Conservation (phyloP, 2,888 invertebrate genomes). For the Dynastes hyllus region DNA sequence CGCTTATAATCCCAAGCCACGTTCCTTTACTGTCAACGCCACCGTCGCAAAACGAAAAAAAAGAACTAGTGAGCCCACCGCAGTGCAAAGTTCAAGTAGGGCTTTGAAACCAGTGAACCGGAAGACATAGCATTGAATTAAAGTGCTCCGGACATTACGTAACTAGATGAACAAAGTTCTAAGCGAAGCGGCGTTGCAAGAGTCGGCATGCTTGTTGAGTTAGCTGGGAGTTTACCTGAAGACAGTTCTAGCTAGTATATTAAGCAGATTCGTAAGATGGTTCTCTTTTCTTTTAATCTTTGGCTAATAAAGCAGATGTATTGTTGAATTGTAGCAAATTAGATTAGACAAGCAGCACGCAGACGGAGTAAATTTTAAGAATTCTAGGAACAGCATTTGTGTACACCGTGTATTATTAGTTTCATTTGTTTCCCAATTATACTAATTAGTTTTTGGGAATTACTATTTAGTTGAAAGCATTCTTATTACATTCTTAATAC, state of each 20-base stretch:
- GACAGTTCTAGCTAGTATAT: not conserved
- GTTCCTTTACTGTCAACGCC: not conserved
- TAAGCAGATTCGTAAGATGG: not conserved
- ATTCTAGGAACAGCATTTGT: too few species aligned
- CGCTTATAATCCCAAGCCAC: not conserved
- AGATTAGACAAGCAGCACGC: too few species aligned
- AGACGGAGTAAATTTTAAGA: too few species aligned
- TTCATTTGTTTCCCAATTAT: too few species aligned
- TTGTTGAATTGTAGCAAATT: too few species aligned
- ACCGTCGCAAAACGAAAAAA: not conserved
- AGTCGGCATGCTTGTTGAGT: not conserved
- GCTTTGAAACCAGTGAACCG: not conserved
- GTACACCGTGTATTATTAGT: too few species aligned
- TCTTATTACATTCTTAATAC: too few species aligned
- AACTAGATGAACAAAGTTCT: slow-evolving; percentile 2
- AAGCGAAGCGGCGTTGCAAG: not conserved
- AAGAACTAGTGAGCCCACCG: not conserved
- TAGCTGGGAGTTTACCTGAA: not conserved
- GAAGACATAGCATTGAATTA: slow-evolving; percentile 10
- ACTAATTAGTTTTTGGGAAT: too few species aligned
- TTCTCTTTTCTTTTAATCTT: not conserved
- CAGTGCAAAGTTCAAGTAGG: not conserved
- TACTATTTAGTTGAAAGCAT: too few species aligned
- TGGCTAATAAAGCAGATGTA: too few species aligned
- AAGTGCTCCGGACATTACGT: not conserved